A percentile compares a stretch with the other conserved stretches of the same genome.
Conservation (phyloP, 2,113 vertebrate genomes). For the Gallinago jamesoni region DNA sequence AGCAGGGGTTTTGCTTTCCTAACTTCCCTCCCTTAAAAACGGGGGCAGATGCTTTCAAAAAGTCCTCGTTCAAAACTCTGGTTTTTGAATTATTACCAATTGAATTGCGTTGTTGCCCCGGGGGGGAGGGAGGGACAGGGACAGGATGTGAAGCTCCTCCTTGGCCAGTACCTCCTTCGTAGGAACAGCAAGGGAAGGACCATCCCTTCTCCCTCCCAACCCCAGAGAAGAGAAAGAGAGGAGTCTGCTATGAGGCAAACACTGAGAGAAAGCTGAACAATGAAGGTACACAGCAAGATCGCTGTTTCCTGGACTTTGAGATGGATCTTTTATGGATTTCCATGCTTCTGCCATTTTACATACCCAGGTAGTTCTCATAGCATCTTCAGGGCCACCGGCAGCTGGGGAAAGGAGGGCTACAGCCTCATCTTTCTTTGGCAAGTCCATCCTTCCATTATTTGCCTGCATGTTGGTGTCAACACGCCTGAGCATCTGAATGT, state of each 20-base stretch:
- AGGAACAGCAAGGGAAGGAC: not conserved
- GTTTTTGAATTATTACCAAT: not conserved
- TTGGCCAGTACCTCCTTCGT: not conserved
- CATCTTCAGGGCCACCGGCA: not conserved
- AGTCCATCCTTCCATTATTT: not conserved
- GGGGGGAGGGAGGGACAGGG: not conserved
- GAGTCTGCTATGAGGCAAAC: not conserved
- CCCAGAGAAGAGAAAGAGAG: not conserved
- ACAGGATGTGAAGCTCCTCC: not conserved
- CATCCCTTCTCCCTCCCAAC: not conserved
- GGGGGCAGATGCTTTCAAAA: not conserved
- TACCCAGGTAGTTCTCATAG: not conserved
- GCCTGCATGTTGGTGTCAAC: not conserved
- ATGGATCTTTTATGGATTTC: not conserved
- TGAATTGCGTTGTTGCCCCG: accelerated
- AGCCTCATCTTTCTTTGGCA: not conserved
- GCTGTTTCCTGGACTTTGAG: not conserved
- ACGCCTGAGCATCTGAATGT: not conserved
- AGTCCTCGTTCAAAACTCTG: not conserved
- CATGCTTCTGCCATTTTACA: not conserved
- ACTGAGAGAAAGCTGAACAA: not conserved
- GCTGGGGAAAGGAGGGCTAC: not conserved
- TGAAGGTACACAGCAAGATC: not conserved
- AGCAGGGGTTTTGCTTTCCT: not conserved
- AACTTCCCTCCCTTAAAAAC: not conserved